phyloP scores from a whole-genome alignment of 2,113 vertebrate genomes.

The Dasypus novemcinctus region DNA sequence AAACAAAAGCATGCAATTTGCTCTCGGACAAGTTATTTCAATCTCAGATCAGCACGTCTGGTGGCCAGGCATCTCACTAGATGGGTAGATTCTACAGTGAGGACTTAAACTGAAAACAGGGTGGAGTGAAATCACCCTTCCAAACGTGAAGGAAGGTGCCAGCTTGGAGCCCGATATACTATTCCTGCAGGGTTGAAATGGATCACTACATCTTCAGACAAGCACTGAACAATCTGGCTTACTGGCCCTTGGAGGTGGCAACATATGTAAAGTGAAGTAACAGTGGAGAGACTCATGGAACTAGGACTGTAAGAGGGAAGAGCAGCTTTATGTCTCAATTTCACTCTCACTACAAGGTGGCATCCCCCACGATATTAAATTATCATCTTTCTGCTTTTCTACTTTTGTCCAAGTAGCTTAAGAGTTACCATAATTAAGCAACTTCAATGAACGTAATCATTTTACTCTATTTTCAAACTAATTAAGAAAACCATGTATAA shows the following conservation, averaged over 20 bases:
- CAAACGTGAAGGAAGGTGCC: not conserved
- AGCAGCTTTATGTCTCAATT: not conserved
- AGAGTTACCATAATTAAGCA: constrained; percentile 25
- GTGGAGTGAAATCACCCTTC: not conserved
- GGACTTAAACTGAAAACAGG: not conserved
- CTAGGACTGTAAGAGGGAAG: not conserved
- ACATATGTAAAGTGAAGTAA: not conserved
- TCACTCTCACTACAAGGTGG: not conserved
- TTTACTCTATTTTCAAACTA: constrained; percentile 43
- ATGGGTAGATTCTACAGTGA: not conserved
- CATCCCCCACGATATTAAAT: not conserved
- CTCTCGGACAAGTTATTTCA: not conserved
- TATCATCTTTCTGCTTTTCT: not conserved
- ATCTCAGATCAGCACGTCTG: not conserved
- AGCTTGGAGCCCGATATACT: not conserved
- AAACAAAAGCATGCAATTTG: not conserved
- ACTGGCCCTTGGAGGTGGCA: not conserved
- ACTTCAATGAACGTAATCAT: not conserved
- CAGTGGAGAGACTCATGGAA: not conserved
- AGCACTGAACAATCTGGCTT: not conserved
- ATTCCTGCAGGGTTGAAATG: not conserved
- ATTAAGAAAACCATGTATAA: constrained; percentile 45
- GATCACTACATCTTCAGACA: not conserved
- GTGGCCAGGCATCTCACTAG: not conserved
- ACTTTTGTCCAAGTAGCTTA: not conserved